Base-by-base conservation (phyloP, 2,888 invertebrate genomes). In the Latrodectus hesperus region DNA sequence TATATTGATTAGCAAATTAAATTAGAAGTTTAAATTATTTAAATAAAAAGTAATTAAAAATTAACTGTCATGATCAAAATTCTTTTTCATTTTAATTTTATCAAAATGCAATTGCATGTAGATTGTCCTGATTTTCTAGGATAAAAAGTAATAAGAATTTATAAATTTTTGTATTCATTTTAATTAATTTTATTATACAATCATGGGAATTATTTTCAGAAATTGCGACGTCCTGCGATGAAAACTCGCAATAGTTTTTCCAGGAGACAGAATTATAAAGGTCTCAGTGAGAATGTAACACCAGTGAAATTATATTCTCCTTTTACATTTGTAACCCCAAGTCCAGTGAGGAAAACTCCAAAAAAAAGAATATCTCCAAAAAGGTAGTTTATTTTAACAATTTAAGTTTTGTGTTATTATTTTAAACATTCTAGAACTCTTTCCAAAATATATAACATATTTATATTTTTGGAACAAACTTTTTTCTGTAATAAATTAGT, bases 291-390 rank as follows among this genome's bases (percentile, higher is more conserved):
- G 72, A 55, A 52, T 22, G 73, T 77, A 5, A 86, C 86, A 26
- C 86, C 86, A 9, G 86, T 86, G 22, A 86, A 86, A 38, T 70
- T 86, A 26, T 86, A 86, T 73, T 51, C 86, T 17, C 86, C 86
- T 12, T 86, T 86, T 22, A 81, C 76, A 17, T 86, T 86, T 81
- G 86, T 86, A 22, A 86, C 86, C 64, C 86, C 86, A 68, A 86
- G 86, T 73, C 85, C 85, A 22, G 72, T 72, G 16, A 76, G 71
- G 38, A 38, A 38, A 72, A 76, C 75, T 12, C 52, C 9, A 9
- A 10, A 67, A 4, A 86, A 86, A 77, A 76, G 71, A 67, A 26
- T 76, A 51, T 81, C 86, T 55, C 86, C 86, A 2, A 81, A 81
- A 60, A 71, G 81, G 86, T 86, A 75, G 53, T 68, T 68, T 68